Conservation (phyloP, 2,888 invertebrate genomes). For the Trichogramma dendrolimi region DNA sequence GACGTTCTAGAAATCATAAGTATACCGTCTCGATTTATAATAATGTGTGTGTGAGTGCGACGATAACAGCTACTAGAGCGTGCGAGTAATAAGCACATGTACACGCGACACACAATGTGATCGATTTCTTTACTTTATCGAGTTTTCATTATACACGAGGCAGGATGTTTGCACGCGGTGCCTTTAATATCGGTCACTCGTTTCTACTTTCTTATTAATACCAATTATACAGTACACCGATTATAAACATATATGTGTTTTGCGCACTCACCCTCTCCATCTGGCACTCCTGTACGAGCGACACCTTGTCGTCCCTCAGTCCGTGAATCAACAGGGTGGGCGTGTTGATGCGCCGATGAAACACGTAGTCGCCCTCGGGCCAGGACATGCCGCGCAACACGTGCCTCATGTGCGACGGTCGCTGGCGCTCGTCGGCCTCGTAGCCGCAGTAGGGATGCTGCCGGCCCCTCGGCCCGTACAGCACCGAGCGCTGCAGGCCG, state of each 20-base stretch:
- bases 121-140: too few species aligned
- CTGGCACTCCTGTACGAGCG: conserved; percentile 66
- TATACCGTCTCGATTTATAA: too few species aligned
- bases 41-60: too few species aligned
- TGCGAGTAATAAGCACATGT: too few species aligned
- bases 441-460: conserved; percentile 55
- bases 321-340: conserved; percentile 67
- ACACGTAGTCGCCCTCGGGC: conserved; percentile 66
- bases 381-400: conserved; percentile 63
- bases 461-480: conserved; percentile 58
- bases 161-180: too few species aligned
- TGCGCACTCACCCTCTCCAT: conserved; percentile 61
- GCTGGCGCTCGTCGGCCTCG: conserved; percentile 46
- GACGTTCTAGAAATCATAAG: too few species aligned
- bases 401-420: conserved; percentile 55
- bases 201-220: too few species aligned
- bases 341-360: conserved; percentile 61
- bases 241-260: background rate
- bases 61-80: too few species aligned
- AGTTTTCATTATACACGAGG: too few species aligned
- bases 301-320: conserved; percentile 61
- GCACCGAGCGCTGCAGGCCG: conserved; percentile 56
- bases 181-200: too few species aligned
- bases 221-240: too few species aligned
- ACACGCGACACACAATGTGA: too few species aligned